These are phyloP conservation scores for Bombus waltoni DNA, from an alignment of 1,140 invertebrate genomes.

Conservation along the genomic window DNA sequence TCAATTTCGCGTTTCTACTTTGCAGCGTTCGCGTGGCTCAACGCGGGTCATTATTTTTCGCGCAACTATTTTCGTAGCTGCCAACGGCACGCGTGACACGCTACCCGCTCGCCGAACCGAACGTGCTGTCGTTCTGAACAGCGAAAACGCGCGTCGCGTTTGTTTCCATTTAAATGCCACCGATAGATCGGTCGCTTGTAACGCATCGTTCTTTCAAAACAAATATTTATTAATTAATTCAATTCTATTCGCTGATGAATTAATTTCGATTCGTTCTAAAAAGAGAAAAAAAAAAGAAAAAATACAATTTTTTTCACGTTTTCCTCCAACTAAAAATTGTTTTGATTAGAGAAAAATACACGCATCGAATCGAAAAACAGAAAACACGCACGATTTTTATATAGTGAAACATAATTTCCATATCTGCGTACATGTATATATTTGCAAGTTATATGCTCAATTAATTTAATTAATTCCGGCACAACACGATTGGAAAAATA, in stretches of 20 bases:
- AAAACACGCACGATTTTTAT: background rate
- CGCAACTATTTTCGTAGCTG: slow-evolving; percentile 76
- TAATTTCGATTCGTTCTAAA: background rate
- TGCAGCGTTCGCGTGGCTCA: slow-evolving; percentile 47
- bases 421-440: background rate
- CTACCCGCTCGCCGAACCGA: slow-evolving; percentile 49
- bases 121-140: slow-evolving; percentile 64
- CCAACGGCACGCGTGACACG: slow-evolving; percentile 70
- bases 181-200: slow-evolving; percentile 25
- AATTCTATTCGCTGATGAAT: no score
- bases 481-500: background rate
- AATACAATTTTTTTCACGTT: background rate
- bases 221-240: background rate
- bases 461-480: background rate
- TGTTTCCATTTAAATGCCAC: slow-evolving; percentile 79
- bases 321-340: no score
- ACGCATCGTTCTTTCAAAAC: background rate
- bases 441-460: background rate
- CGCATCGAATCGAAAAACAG: background rate
- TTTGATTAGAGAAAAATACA: no score
- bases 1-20: slow-evolving; percentile 55
- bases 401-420: background rate
- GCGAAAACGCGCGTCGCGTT: slow-evolving; percentile 73
- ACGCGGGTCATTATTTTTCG: slow-evolving; percentile 78
- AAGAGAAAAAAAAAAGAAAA: no score